phyloP scores from a whole-genome alignment of 2,797 vertebrate genomes.

The Gouania willdenowi region DNA sequence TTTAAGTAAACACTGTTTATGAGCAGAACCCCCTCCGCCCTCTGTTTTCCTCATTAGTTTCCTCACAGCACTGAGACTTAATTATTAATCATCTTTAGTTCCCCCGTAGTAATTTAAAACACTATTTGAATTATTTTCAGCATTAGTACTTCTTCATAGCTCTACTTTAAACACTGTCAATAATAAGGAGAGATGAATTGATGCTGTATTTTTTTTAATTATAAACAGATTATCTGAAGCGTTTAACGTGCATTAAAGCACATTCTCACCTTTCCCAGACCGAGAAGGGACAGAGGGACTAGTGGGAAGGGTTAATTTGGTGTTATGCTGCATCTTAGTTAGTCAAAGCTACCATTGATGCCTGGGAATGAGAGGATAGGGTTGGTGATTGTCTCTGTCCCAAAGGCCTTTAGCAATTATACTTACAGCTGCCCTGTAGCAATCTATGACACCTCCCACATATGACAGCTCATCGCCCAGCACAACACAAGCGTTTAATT shows the following conservation, averaged over 20 bases:
- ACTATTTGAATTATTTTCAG: constrained; percentile 26
- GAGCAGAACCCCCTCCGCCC: constrained; percentile 27
- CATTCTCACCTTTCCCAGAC: constrained; percentile 47
- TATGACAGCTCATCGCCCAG: constrained; percentile 38
- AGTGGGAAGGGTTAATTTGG: constrained; percentile 48
- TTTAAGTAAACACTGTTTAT: constrained; percentile 72
- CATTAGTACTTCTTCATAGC: constrained; percentile 19
- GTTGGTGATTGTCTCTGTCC: too few species aligned
- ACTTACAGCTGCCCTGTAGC: constrained; percentile 38
- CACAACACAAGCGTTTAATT: constrained; percentile 44
- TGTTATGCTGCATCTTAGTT: constrained; percentile 40
- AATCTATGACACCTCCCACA: constrained; percentile 26
- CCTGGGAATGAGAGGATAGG: too few species aligned
- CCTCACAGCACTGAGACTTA: constrained; percentile 39
- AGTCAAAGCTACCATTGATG: constrained; percentile 38
- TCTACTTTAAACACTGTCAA: constrained; percentile 34
- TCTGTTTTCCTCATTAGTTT: constrained; percentile 13
- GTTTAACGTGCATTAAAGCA: constrained; percentile 45
- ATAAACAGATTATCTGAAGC: constrained; percentile 51
- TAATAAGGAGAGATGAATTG: constrained; percentile 37
- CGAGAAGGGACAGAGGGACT: constrained; percentile 16
- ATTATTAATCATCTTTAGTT: constrained; percentile 53
- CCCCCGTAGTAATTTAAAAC: constrained; percentile 20
- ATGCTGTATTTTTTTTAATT: constrained; percentile 30
- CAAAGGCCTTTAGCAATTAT: constrained; percentile 42